Conservation (phyloP, 30 jellyfish, hydroid and myxozoan genomes). For the Hydra vulgaris region DNA sequence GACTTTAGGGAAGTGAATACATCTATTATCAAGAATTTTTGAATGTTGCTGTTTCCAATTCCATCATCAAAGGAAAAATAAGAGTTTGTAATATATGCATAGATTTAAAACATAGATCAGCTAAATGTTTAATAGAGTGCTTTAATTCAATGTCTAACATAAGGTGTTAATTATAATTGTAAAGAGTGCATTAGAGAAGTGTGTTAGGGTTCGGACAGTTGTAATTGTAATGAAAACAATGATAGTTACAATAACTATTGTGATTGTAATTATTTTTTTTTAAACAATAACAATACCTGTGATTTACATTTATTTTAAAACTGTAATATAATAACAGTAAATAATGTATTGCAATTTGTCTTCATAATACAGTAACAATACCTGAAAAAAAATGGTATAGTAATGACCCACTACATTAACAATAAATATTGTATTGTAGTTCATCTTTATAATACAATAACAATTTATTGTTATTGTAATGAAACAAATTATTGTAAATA, state of each 20-base stretch:
- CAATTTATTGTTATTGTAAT: neutral
- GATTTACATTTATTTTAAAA: neutral
- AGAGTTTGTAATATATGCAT: no score
- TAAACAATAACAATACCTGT: neutral
- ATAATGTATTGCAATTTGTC: neutral
- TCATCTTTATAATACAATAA: neutral
- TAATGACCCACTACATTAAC: neutral
- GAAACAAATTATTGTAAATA: neutral
- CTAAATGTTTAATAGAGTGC: no score
- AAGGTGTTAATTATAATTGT: no score
- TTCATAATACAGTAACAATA: neutral
- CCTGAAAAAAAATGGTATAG: neutral
- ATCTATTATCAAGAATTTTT: no score
- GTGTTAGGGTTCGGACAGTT: neutral
- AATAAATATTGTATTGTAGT: neutral
- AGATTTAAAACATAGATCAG: no score
- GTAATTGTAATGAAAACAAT: neutral
- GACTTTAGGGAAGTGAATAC: no score
- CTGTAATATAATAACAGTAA: neutral
- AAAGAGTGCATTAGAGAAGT: no score
- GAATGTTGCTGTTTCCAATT: no score
- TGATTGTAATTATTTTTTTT: neutral
- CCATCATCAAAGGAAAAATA: no score
- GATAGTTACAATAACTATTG: neutral
- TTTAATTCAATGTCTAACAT: no score